A percentile compares a stretch with the other conserved stretches of the same genome.
Conservation (phyloP, 2,888 invertebrate genomes). For the Drosophila putrida region DNA sequence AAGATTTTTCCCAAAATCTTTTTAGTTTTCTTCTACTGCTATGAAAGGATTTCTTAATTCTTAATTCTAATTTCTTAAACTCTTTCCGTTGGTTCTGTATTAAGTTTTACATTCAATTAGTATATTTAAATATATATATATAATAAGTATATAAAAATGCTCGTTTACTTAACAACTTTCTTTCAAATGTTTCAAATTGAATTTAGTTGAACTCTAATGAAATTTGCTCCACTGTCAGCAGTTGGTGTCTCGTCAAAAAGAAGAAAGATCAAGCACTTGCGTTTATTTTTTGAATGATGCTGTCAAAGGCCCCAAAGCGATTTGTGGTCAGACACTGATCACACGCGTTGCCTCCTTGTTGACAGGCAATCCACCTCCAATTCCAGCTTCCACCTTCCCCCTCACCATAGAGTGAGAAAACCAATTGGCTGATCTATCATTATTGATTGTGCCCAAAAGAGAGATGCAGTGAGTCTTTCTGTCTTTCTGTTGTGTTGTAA, state of each 20-base stretch:
- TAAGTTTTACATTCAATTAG: too few species aligned
- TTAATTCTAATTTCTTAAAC: too few species aligned
- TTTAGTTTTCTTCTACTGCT: too few species aligned
- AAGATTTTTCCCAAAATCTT: too few species aligned
- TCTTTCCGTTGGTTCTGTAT: too few species aligned
- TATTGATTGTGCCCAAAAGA: slow-evolving; percentile 82
- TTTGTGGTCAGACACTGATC: slow-evolving; percentile 78
- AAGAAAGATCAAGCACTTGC: slow-evolving; percentile 39
- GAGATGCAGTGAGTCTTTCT: slow-evolving; percentile 44
- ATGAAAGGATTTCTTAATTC: too few species aligned
- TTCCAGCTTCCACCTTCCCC: neutral
- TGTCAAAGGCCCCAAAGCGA: slow-evolving; percentile 78
- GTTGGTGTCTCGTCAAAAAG: slow-evolving; percentile 9
- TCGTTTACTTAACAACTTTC: too few species aligned
- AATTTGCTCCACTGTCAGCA: slow-evolving; percentile 36
- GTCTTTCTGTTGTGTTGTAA: slow-evolving; percentile 34
- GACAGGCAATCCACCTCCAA: slow-evolving; percentile 35
- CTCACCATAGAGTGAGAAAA: neutral
- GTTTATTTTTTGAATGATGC: slow-evolving; percentile 75
- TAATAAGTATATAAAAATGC: too few species aligned
- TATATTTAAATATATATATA: too few species aligned
- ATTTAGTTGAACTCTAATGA: too few species aligned
- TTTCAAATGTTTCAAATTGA: too few species aligned
- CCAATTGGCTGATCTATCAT: slow-evolving; percentile 74
- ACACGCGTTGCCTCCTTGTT: slow-evolving; percentile 59